These are phyloP conservation scores for Nowickia ferox DNA, from an alignment of 2,888 invertebrate genomes.

Conservation along the genomic window DNA sequence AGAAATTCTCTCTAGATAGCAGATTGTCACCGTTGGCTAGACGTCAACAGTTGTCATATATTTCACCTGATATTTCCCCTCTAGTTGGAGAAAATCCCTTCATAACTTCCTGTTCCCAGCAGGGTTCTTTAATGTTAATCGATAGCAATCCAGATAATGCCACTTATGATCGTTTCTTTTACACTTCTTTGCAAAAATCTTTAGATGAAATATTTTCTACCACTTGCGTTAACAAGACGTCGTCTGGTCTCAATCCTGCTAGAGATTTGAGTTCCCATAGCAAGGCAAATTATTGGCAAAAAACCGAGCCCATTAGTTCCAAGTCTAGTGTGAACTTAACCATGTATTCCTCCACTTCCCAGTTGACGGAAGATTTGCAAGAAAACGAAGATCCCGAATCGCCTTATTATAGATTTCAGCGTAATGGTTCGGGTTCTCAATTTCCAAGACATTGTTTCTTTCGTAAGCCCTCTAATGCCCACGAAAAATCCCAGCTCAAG, in stretches of 20 bases:
- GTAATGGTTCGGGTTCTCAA: constrained; percentile 82
- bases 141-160: constrained; percentile 78
- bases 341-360: constrained; percentile 80
- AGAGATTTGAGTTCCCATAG: constrained; percentile 58
- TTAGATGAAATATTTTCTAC: constrained; percentile 80
- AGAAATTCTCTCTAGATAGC: constrained; percentile 82
- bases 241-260: neutral
- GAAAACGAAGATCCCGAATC: constrained; percentile 61
- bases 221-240: constrained; percentile 65
- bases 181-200: constrained; percentile 79
- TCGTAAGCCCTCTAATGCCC: constrained; percentile 76
- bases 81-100: constrained; percentile 66
- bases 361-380: constrained; percentile 72
- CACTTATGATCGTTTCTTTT: constrained; percentile 82
- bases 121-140: constrained; percentile 72
- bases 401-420: constrained; percentile 78
- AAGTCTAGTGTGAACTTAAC: constrained; percentile 83
- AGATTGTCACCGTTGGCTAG: constrained; percentile 75
- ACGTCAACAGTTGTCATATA: constrained; percentile 66
- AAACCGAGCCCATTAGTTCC: constrained; percentile 79
- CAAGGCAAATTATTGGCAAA: constrained; percentile 74
- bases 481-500: constrained; percentile 63
- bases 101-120: constrained; percentile 59
- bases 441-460: constrained; percentile 83
- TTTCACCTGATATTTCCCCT: constrained; percentile 69